These are phyloP conservation scores for Drosophila suboccidentalis DNA, from an alignment of 2,888 invertebrate species.

Conservation along the genomic window DNA sequence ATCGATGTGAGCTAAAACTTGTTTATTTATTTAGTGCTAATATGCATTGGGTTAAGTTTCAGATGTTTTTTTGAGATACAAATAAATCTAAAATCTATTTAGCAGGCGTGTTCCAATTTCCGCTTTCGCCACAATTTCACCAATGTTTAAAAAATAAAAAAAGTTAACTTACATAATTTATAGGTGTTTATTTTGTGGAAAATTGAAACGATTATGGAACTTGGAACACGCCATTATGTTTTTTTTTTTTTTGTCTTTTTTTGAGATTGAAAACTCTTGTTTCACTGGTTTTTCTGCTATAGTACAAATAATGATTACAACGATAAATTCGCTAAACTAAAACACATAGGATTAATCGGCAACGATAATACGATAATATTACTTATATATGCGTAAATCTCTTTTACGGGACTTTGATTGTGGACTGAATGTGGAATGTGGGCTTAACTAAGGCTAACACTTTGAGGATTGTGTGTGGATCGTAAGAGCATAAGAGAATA, in stretches of 20 bases:
- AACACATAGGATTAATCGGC: slow-evolving; percentile 21
- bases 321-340: slow-evolving; percentile 54
- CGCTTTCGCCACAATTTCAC: not conserved
- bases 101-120: not conserved
- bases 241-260: not conserved
- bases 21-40: slow-evolving; percentile 77
- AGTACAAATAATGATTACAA: slow-evolving; percentile 31
- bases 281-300: slow-evolving; percentile 45
- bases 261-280: slow-evolving; percentile 9
- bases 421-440: too few species aligned
- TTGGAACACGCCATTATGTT: slow-evolving; percentile 3
- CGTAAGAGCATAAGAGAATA: not conserved
- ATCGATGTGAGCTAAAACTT: slow-evolving; percentile 72
- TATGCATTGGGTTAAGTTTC: slow-evolving; percentile 60
- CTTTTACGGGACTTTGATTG: too few species aligned
- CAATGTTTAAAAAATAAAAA: not conserved
- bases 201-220: not conserved
- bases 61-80: slow-evolving; percentile 42
- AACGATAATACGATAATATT: slow-evolving; percentile 27
- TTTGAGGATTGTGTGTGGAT: not conserved
- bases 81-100: slow-evolving; percentile 47
- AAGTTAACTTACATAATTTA: not conserved
- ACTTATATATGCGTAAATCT: slow-evolving; percentile 3
- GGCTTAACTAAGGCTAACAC: too few species aligned
- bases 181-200: not conserved